Percentiles rank a stretch among this genome's conserved stretches.
Evolutionary conservation across 2,888 invertebrate genomes (phyloP).

Genomic region (Dolichomitus sp.): DNA sequence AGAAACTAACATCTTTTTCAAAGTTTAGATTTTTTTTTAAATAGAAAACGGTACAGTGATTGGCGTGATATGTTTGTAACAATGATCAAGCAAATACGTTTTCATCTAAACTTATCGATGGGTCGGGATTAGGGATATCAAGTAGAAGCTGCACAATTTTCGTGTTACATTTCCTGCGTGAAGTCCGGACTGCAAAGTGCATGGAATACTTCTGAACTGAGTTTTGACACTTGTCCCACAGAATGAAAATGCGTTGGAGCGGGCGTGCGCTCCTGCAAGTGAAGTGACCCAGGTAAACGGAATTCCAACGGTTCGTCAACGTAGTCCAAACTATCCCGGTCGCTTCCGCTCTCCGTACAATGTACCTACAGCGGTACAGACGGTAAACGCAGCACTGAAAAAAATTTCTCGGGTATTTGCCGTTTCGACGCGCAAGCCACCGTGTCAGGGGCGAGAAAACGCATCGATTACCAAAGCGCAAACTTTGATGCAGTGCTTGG

Average conservation of each 20-base stretch:
- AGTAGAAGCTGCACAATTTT: background rate
- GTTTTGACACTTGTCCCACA: constrained; percentile 14
- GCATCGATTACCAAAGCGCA: constrained; percentile 63
- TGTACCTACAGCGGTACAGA: background rate
- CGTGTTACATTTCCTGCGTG: background rate
- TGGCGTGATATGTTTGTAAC: no score
- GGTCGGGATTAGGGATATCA: background rate
- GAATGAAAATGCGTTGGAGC: constrained; percentile 20
- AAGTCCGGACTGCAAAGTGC: background rate
- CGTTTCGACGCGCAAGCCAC: constrained; percentile 48
- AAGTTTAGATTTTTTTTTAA: no score
- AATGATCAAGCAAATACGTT: no score
- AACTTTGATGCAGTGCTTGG: constrained; percentile 9
- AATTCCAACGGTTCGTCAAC: constrained; percentile 28
- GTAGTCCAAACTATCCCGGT: constrained; percentile 14
- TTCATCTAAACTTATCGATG: background rate
- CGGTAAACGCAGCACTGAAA: background rate
- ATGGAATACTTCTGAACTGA: background rate
- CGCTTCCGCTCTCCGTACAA: constrained; percentile 31
- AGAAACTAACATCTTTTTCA: no score
- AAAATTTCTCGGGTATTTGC: constrained; percentile 36
- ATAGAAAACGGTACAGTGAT: no score
- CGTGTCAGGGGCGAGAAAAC: constrained; percentile 31
- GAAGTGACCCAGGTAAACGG: constrained; percentile 39
- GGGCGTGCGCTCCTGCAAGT: background rate